Conservation (phyloP, 2,113 vertebrate species). For the Ptychochromis oligacanthus region DNA sequence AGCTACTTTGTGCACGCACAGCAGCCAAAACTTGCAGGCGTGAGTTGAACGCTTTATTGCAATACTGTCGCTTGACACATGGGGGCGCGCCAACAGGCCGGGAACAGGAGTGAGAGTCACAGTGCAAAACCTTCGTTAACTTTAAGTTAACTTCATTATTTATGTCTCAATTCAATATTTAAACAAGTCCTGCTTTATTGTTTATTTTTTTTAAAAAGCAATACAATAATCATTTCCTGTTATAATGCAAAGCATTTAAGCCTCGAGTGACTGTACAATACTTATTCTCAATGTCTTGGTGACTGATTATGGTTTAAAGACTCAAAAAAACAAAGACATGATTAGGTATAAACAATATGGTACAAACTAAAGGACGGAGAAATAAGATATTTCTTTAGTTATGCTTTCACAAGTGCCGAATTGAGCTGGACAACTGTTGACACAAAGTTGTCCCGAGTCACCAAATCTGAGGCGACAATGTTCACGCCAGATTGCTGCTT, state of each 20-base stretch:
- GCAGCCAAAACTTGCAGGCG: conserved; percentile 22
- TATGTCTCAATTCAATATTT: no score
- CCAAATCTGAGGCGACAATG: conserved; percentile 65
- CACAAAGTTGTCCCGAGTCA: conserved; percentile 46
- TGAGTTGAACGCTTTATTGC: neutral
- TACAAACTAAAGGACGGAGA: neutral
- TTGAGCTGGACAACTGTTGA: conserved; percentile 54
- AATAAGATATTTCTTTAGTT: neutral
- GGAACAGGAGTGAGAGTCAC: no score
- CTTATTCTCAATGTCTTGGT: neutral
- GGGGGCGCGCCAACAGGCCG: conserved; percentile 8
- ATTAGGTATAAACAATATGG: neutral
- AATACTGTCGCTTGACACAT: conserved; percentile 26
- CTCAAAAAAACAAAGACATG: neutral
- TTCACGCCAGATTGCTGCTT: conserved; percentile 13
- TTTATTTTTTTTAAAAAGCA: neutral
- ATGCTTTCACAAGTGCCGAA: neutral
- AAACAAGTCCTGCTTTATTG: neutral
- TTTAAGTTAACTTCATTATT: no score
- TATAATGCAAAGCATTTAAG: neutral
- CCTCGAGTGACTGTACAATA: neutral
- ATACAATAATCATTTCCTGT: neutral
- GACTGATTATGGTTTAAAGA: neutral
- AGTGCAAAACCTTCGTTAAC: no score
- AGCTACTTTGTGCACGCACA: neutral